Conservation (phyloP, 2,113 vertebrate genomes). For the Vulpes vulpes region DNA sequence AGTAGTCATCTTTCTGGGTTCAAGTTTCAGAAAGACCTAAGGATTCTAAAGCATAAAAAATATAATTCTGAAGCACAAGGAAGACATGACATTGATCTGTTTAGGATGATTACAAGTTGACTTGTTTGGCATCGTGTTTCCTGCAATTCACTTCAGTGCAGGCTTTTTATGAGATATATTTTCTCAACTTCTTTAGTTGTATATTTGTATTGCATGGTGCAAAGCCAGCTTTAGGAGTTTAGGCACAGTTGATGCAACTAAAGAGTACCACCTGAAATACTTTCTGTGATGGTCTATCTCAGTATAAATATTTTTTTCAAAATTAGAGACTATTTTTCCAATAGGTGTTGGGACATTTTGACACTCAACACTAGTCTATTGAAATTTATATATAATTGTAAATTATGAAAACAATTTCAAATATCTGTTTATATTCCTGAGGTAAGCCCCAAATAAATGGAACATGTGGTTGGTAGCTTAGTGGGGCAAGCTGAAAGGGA, state of each 20-base stretch:
- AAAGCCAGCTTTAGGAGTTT: not conserved
- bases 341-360: not conserved
- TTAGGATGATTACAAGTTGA: not conserved
- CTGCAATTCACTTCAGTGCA: not conserved
- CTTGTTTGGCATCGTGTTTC: not conserved
- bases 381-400: not conserved
- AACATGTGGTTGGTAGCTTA: not conserved
- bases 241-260: not conserved
- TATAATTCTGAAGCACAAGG: not conserved
- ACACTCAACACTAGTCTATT: not conserved
- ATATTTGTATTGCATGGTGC: not conserved
- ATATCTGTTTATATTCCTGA: not conserved
- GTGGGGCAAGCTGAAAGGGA: not conserved
- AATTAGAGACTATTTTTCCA: not conserved
- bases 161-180: not conserved
- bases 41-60: not conserved
- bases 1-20: not conserved
- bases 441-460: not conserved
- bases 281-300: not conserved
- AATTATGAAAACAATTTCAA: not conserved
- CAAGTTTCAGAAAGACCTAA: not conserved
- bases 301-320: not conserved
- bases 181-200: not conserved
- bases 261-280: not conserved
- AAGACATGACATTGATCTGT: not conserved